These are phyloP conservation scores for Sakesphorus luctuosus DNA, from an alignment of 2,113 vertebrate genomes.

Conservation along the genomic window DNA sequence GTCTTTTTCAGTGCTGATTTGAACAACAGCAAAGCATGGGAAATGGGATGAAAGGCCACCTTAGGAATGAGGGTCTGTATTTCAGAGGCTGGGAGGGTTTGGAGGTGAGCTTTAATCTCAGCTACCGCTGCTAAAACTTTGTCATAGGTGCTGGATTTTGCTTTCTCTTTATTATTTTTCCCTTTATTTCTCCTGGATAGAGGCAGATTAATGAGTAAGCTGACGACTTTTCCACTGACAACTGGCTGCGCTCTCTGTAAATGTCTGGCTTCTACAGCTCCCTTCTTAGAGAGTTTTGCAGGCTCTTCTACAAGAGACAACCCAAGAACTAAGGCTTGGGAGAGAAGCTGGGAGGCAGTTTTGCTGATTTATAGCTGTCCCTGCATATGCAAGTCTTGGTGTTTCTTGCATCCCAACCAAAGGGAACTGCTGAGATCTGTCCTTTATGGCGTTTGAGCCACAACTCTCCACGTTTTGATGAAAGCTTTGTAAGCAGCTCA, in stretches of 20 bases:
- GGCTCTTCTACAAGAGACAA: not conserved
- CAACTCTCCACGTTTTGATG: not conserved
- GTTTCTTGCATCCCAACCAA: not conserved
- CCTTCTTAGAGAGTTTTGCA: not conserved
- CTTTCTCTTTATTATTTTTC: accelerated
- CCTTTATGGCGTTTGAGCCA: not conserved
- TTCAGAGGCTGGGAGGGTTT: not conserved
- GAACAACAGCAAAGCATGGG: not conserved
- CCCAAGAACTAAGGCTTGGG: not conserved
- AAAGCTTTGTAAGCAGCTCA: not conserved
- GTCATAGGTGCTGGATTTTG: not conserved
- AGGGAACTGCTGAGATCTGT: not conserved
- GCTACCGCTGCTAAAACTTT: not conserved
- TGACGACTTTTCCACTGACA: not conserved
- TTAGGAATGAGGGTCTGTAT: not conserved
- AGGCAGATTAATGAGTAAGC: not conserved
- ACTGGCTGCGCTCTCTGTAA: not conserved
- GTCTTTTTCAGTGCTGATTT: not conserved
- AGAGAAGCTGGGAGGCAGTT: not conserved
- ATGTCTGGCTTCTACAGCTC: not conserved
- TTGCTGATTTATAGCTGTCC: not conserved
- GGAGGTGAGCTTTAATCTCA: not conserved
- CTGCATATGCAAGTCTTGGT: not conserved
- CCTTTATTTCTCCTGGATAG: not conserved
- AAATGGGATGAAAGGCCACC: not conserved